Evolutionary conservation across 2,113 vertebrate genomes (phyloP), one percentile per base, ranked within the genome.

Genomic region (Chionodraco myersi): DNA sequence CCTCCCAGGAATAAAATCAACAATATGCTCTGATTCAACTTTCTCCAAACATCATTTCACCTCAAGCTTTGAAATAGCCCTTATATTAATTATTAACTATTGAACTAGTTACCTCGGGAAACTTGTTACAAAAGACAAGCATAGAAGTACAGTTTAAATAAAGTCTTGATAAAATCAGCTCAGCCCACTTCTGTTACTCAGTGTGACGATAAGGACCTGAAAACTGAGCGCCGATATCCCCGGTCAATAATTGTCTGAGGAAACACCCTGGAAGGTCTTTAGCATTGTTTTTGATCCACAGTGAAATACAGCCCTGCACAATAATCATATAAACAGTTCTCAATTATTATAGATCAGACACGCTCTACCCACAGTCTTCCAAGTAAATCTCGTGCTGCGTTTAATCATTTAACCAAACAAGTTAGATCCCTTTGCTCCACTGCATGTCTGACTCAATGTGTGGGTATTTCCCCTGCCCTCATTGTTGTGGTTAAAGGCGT

Each of bases 211-310:
- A 47, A 34, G 18, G 13, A 14, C 3, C 34, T 68, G 41, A 49
- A 65, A 73, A 71, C 64, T 68, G 56, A 77, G n/a, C 68, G 62
- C 34, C 56, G 65, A 41, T 74, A 79, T 66, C 67, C 51, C n/a
- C 10, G 36, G 51, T 69, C 56, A 67, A 79, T 63, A 41, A 82
- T 57, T 72, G 26, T 13, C 41, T 8, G 0, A 21, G 51, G n/a
- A 44, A 74, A 88, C 71, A 80, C 74, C 60, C 56, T 21, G 7
- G 49, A 62, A 73, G 54, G 69, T 80, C 1, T 60, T 47, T 72
- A 61, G 3, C 45, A 14, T 34, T 41, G 21, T n/a, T 26, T 72
- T 79, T 78, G 60, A 36, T 2, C 16, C 59, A 66, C 7, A 15
- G 18, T 0, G 30, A 63, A 75, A 71, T 26, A 44, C 15, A 18